Conservation (phyloP, 2,113 vertebrate genomes). For the Enhydra lutris region DNA sequence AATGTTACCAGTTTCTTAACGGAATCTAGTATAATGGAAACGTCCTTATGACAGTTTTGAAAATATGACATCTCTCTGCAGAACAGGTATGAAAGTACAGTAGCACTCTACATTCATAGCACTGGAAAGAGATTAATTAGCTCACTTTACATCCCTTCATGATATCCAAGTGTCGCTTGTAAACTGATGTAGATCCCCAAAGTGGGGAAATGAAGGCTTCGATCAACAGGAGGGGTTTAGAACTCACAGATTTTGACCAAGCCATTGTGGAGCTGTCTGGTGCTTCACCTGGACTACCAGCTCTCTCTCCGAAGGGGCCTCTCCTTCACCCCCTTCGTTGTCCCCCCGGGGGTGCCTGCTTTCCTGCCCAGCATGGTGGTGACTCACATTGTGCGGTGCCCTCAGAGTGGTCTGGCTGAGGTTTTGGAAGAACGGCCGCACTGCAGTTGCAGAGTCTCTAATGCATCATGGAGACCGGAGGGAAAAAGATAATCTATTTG, state of each 20-base stretch:
- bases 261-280: too few relatives aligned
- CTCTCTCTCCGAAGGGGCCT: background rate
- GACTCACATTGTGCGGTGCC: background rate
- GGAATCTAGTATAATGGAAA: background rate
- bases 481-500: constrained; percentile 53
- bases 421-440: constrained; percentile 35
- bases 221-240: background rate
- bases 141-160: background rate
- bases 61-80: background rate
- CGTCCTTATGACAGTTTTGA: constrained; percentile 13
- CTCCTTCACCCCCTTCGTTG: accelerated
- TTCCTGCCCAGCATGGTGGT: background rate
- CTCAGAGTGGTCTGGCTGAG: constrained; percentile 34
- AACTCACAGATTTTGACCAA: background rate
- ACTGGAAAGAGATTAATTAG: background rate
- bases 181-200: background rate
- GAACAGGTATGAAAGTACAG: background rate
- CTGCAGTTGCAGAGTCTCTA: constrained; percentile 44
- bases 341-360: background rate
- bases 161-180: background rate
- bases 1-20: constrained; percentile 27
- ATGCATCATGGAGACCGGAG: constrained; percentile 48
- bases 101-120: background rate
- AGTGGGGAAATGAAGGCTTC: background rate
- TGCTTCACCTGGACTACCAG: background rate